Conservation (phyloP, 2,113 vertebrate species). For the Chaetodon auriga region DNA sequence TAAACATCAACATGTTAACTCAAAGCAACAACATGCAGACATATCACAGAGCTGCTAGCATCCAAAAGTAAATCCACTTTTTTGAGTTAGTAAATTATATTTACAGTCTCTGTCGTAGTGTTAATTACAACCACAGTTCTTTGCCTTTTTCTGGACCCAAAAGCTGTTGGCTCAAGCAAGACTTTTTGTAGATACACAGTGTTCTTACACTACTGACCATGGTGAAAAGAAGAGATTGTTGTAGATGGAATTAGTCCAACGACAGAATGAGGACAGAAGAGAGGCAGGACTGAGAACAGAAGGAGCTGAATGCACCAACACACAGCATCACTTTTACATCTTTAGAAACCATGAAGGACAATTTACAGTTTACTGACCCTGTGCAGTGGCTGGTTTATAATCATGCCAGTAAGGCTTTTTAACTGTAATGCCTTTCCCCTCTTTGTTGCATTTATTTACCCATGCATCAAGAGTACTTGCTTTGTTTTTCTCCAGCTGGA, state of each 20-base stretch:
- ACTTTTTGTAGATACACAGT: not conserved
- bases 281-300: not conserved
- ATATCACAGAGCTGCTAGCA: too few relatives aligned
- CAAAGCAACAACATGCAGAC: too few relatives aligned
- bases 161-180: not conserved
- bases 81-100: too few relatives aligned
- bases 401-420: not conserved
- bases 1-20: too few relatives aligned
- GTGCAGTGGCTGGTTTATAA: not conserved
- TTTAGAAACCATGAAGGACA: not conserved
- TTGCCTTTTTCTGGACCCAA: too few relatives aligned
- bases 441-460: not conserved
- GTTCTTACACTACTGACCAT: too few relatives aligned
- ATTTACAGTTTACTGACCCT: not conserved
- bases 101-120: too few relatives aligned
- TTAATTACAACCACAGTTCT: too few relatives aligned
- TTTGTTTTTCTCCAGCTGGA: not conserved
- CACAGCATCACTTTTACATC: not conserved
- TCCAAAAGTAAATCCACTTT: too few relatives aligned
- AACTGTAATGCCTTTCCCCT: not conserved
- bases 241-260: not conserved
- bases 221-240: not conserved
- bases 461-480: not conserved
- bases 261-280: constrained; percentile 8
- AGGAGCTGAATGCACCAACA: not conserved